Conservation (phyloP, 2,797 vertebrate species). For the Melanotaenia nigrans region DNA sequence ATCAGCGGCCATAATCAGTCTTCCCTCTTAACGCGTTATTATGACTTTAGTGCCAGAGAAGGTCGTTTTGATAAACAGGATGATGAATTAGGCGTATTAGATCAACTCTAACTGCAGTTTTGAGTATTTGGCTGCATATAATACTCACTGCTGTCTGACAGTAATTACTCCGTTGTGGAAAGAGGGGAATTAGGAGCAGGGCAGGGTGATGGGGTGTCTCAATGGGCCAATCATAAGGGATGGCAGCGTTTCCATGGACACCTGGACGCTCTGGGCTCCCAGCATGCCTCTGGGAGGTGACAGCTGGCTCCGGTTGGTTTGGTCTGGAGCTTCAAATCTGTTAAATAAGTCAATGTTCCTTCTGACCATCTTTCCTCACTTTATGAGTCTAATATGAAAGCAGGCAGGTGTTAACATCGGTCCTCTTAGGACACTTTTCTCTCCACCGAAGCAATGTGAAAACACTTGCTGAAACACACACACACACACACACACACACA, state of each 20-base stretch:
- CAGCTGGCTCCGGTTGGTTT: slow-evolving; percentile 60
- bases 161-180: slow-evolving; percentile 72
- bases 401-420: slow-evolving; percentile 56
- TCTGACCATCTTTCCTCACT: slow-evolving; percentile 13
- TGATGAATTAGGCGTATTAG: slow-evolving; percentile 63
- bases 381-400: slow-evolving; percentile 23
- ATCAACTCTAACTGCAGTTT: slow-evolving; percentile 36
- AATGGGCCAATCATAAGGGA: slow-evolving; percentile 69
- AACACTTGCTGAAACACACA: not conserved
- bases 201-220: slow-evolving; percentile 55
- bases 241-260: slow-evolving; percentile 77
- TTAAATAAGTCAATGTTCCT: slow-evolving; percentile 25
- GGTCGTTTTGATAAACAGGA: slow-evolving; percentile 73
- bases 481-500: not conserved
- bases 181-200: slow-evolving; percentile 32
- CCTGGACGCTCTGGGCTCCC: slow-evolving; percentile 71
- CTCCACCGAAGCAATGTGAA: slow-evolving; percentile 23
- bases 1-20: slow-evolving; percentile 36
- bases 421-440: slow-evolving; percentile 40
- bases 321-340: slow-evolving; percentile 40
- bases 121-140: slow-evolving; percentile 18
- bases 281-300: slow-evolving; percentile 68
- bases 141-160: slow-evolving; percentile 51
- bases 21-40: slow-evolving; percentile 45
- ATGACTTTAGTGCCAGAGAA: slow-evolving; percentile 48